Base-by-base conservation (phyloP, 1,140 invertebrate species). In the Brachionus calyciflorus region DNA sequence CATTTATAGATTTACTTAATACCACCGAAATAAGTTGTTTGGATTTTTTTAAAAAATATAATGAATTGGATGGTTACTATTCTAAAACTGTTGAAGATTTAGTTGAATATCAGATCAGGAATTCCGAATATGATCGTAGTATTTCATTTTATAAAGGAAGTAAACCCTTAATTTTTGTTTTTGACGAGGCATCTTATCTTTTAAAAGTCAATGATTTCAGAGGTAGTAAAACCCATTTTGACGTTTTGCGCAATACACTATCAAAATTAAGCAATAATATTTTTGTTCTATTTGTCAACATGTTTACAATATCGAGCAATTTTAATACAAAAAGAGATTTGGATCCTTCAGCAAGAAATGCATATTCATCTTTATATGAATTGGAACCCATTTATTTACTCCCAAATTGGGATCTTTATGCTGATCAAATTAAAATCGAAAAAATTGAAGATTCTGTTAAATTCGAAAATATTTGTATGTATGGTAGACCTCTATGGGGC, bases 401-500 rank as follows among this genome's bases (percentile, higher is more conserved):
- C 3, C 53, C 53, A 12, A 57, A 57, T 57, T 57, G 53, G 53
- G 53, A 57, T 57, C 3, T 57, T 7, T 57, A 4, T 30, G 24
- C 28, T 2, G n/a, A 57, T 14, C 3, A 57, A 14, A 5, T 6
- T 33, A 14, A 1, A 30, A 57, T 57, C 14, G 14, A 14, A 30
- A 57, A 3, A 7, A 57, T 57, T 7, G 24, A 57, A 2, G 53
- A 57, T 14, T 30, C 53, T 1, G 26, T 57, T 30, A 57, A 57
- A 57, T 57, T 57, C 17, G 53, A 57, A 57, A 57, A 57, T 33
- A 4, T 57, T 6, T 57, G 26, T 9, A 57, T 30, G 28, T 57
- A 14, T 14, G 53, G 53, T 57, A 28, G 53, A 57, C 26, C 14
- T 14, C 12, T 57, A 1, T 57, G 53, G 53, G 53, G 53, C n/a